A percentile compares a stretch with the other conserved stretches of the same genome.
Evolutionary conservation across 2,113 vertebrate genomes (phyloP).

Genomic region (Furnarius figulus): DNA sequence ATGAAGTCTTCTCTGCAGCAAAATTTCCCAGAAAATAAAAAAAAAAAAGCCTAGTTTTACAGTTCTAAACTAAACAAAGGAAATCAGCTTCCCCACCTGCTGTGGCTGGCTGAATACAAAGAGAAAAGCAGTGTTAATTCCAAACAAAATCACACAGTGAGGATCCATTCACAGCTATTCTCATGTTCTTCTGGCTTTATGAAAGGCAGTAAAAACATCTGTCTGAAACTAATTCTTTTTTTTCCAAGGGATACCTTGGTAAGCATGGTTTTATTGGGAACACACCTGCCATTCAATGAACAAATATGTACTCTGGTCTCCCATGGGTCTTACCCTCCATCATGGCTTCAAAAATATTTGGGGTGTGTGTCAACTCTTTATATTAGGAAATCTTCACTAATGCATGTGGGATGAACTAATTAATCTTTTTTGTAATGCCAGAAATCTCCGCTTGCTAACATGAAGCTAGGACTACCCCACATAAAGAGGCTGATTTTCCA

Average conservation of each 20-base stretch:
- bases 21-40: neutral
- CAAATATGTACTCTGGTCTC: neutral
- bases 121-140: constrained; percentile 5
- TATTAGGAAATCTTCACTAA: neutral
- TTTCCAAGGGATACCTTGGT: neutral
- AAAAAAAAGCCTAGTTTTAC: neutral
- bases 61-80: constrained; percentile 7
- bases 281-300: neutral
- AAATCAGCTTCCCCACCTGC: neutral
- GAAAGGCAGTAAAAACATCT: neutral
- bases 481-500: neutral
- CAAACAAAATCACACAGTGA: neutral
- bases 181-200: neutral
- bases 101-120: neutral
- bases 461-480: neutral
- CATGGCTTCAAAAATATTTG: neutral
- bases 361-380: neutral
- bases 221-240: neutral
- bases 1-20: neutral
- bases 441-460: neutral
- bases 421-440: neutral
- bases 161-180: neutral
- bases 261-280: neutral
- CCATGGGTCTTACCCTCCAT: neutral
- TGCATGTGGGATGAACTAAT: neutral